Evolutionary conservation across 1,140 invertebrate genomes (phyloP).

Genomic region (Calephelis nemesis): DNA sequence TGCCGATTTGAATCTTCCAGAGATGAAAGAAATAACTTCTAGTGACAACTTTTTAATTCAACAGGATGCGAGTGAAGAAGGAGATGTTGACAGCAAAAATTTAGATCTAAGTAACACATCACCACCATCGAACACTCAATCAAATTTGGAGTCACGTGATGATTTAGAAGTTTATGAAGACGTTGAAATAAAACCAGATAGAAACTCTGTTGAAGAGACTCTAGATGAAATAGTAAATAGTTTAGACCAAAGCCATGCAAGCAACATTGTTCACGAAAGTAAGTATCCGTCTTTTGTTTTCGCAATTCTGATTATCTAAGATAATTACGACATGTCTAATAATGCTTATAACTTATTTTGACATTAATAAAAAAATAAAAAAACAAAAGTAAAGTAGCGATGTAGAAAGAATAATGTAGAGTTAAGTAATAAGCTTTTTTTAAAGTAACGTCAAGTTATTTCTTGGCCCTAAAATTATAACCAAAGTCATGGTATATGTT

Average conservation of each 20-base stretch:
- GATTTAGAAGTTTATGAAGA: conserved; percentile 42
- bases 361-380: too few relatives aligned
- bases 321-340: too few relatives aligned
- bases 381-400: too few relatives aligned
- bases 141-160: conserved; percentile 24
- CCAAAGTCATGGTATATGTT: conserved; percentile 20
- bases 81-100: conserved; percentile 44
- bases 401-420: too few relatives aligned
- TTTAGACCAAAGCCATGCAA: not conserved
- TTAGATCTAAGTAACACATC: conserved; percentile 59
- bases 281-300: conserved; percentile 22
- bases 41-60: conserved; percentile 26
- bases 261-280: conserved; percentile 4
- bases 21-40: conserved; percentile 37
- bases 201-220: conserved; percentile 8
- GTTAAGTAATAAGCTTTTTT: too few relatives aligned
- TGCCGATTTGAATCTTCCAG: conserved; percentile 64
- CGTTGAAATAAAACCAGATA: conserved; percentile 32
- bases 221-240: conserved; percentile 9
- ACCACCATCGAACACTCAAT: conserved; percentile 26
- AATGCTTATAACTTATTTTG: too few relatives aligned
- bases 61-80: conserved; percentile 34
- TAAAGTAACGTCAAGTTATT: not conserved
- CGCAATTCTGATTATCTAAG: too few relatives aligned
- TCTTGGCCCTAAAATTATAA: conserved; percentile 9